These are phyloP conservation scores for Myotis yumanensis DNA, from an alignment of 2,113 vertebrate species.

Conservation along the genomic window DNA sequence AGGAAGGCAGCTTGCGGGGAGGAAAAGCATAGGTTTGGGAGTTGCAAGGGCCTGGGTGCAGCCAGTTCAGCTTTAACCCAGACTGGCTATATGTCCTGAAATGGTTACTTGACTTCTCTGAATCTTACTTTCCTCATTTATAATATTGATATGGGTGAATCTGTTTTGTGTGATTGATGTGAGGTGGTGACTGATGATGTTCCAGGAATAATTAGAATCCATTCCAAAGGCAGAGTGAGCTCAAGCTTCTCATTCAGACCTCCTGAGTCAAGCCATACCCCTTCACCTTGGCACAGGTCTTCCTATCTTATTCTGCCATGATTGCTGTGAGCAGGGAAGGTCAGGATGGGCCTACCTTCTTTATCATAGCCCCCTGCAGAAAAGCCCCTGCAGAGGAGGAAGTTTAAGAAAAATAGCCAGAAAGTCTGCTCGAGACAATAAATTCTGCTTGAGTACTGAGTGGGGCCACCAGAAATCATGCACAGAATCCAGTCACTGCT, in stretches of 20 bases:
- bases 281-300: slow-evolving; percentile 86
- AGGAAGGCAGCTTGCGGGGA: background rate
- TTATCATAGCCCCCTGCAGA: slow-evolving; percentile 89
- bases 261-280: slow-evolving; percentile 8
- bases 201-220: slow-evolving; percentile 36
- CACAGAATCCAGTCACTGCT: background rate
- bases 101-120: slow-evolving; percentile 40
- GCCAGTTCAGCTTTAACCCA: background rate
- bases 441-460: background rate
- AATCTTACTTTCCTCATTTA: slow-evolving; percentile 10
- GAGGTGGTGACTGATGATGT: background rate
- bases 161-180: slow-evolving; percentile 7
- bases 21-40: background rate
- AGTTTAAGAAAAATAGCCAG: slow-evolving; percentile 78
- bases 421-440: slow-evolving; percentile 42
- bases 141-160: background rate
- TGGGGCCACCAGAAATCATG: background rate
- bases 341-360: slow-evolving; percentile 89
- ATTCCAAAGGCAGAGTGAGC: background rate
- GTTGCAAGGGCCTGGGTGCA: background rate
- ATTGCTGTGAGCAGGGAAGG: slow-evolving; percentile 91
- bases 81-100: background rate
- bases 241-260: background rate
- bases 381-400: slow-evolving; percentile 60
- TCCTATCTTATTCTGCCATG: slow-evolving; percentile 95